Base-by-base conservation (phyloP, 2,888 invertebrate genomes). In the Trisateles emortualis region DNA sequence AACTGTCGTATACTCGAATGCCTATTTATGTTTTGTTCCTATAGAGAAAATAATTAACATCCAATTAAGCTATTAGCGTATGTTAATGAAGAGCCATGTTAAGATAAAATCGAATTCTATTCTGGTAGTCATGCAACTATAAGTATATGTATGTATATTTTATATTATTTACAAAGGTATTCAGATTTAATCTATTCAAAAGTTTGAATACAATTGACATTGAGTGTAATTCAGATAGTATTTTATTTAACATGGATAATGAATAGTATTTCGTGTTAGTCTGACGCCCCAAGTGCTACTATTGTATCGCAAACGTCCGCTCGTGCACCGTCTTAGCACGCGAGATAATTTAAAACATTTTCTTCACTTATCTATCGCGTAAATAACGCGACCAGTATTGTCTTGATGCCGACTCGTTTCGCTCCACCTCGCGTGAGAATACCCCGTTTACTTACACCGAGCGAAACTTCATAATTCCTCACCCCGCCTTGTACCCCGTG, bases 291-390 rank as follows among this genome's bases (percentile, higher is more conserved):
- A 64, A 70, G 67, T 69, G 62, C 68, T 59, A 58, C 72, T 51
- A 68, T 63, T 63, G 71, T 67, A 36, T 48, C 39, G 57, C 45
- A 49, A 64, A 67, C 56, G 68, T 60, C 62, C 55, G 64, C 58
- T 67, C 72, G 74, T 74, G 76, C 74, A 65, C 62, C 53, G 66
- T 67, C 69, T 65, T 64, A 59, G 75, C 81, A 81, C 78, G 83
- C 81, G 68, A 83, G 82, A 84, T 84, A 83, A 82, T 84, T 84
- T 84, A 81, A 80, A 84, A 82, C 85, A 83, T 84, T 86, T 78
- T 78, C 81, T 75, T 82, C 76, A 78, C 79, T 86, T 84, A 85
- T 84, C 86, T 87, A 79, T 82, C 80, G 75, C 81, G 81, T 85
- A 84, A 87, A 87, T 82, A 84, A 84, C 78, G 68, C 66, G 65